phyloP scores from a whole-genome alignment of 2,113 vertebrate genomes.

The Amphilophus citrinellus region DNA sequence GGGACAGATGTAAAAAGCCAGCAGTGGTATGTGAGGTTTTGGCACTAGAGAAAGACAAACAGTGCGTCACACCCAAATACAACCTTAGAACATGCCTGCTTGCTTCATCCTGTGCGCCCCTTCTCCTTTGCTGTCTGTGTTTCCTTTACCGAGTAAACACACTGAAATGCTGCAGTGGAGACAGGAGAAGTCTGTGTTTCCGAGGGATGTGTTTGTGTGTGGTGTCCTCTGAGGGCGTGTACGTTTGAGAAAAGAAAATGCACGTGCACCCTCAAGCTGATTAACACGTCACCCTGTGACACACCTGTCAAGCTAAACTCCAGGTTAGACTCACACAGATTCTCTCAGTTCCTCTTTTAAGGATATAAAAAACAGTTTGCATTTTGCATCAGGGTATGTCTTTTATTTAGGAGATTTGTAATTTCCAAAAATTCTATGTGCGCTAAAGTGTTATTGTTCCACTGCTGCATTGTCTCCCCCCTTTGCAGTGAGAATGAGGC shows the following conservation, averaged over 20 bases:
- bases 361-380: slow-evolving; percentile 13
- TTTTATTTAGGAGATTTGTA: background rate
- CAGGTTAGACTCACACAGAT: slow-evolving; percentile 17
- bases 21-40: slow-evolving; percentile 17
- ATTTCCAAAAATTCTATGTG: slow-evolving; percentile 8
- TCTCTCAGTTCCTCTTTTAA: slow-evolving; percentile 10
- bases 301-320: slow-evolving; percentile 26
- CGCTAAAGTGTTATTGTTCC: slow-evolving; percentile 29
- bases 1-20: slow-evolving; percentile 8
- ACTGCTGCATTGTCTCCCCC: slow-evolving; percentile 25
- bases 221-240: background rate
- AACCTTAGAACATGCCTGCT: slow-evolving; percentile 17
- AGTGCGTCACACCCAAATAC: slow-evolving; percentile 7
- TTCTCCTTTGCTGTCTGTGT: background rate
- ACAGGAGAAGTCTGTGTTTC: slow-evolving; percentile 3
- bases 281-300: slow-evolving; percentile 13
- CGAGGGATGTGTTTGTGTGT: background rate
- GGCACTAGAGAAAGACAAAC: slow-evolving; percentile 30
- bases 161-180: slow-evolving; percentile 5
- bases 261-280: slow-evolving; percentile 1
- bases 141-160: slow-evolving; percentile 19
- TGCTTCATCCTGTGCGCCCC: background rate
- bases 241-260: background rate
- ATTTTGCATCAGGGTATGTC: background rate
- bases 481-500: slow-evolving; percentile 24